Evolutionary conservation across 2,888 invertebrate genomes (phyloP), one percentile per base, ranked within the genome.

Genomic region (Tipula helvola): DNA sequence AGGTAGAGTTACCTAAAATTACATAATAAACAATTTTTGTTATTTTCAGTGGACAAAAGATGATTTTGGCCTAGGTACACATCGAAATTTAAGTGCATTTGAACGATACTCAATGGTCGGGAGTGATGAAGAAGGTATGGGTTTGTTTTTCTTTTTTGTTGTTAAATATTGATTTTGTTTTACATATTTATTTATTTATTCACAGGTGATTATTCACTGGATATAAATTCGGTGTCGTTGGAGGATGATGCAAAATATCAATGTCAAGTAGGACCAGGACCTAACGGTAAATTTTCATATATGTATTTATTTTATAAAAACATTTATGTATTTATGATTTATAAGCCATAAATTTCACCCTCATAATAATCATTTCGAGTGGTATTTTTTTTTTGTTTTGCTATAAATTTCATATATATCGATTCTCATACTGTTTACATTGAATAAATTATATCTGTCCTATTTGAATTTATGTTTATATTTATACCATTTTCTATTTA

Each of bases 71-170:
- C 93, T 99, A 44, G 99, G 99, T 1, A 95, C 96, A 0, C 97
- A 98, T 90, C 93, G 98, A 88, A 96, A 97, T 89, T 93, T 99
- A 87, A 96, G 96, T 87, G 97, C 97, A 57, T 99, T 96, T 92
- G 97, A 97, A 88, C 94, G 99, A 87, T 99, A 99, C 92, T 95
- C 96, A 88, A 99, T 99, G 98, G 96, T 98, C 88, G 99, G 99
- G 84, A 97, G 96, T 90, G 97, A 98, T 90, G 97, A 97, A 91
- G 97, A 97, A 94, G 98, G 98, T 95, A 91, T 92, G 93, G 90
- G 85, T 57, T 87, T 39, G 5, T 39, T 7, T 2, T 39, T 5
- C 39, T 39, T 39, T 39, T 39, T 39, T 83, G 83, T 87, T 87
- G 44, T 71, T 71, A 3, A 71, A 71, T 71, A 71, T 71, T 18